Percentiles rank a stretch among this genome's conserved stretches.
These are phyloP conservation scores for Microcebus ravelobensis DNA, from an alignment of 2,113 vertebrate species.

Conservation along the genomic window DNA sequence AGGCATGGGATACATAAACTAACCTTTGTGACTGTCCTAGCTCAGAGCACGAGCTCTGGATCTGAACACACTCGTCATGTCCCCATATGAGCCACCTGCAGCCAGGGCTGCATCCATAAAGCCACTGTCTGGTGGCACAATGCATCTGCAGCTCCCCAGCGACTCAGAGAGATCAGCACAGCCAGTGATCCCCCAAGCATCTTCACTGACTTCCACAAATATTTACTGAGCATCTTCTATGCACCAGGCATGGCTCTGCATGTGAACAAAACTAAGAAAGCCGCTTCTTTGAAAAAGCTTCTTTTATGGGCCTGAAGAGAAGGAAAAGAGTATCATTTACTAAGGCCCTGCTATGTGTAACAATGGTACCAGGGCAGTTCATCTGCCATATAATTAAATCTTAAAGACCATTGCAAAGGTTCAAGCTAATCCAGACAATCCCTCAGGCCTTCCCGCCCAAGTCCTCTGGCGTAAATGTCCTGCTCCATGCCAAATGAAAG, in stretches of 20 bases:
- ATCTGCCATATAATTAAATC: neutral
- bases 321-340: neutral
- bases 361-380: too few species aligned
- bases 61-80: neutral
- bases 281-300: neutral
- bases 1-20: neutral
- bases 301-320: neutral
- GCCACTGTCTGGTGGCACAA: neutral
- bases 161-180: neutral
- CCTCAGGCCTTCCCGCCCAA: neutral
- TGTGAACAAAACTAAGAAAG: neutral
- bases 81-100: rapidly evolving
- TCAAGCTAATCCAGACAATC: neutral
- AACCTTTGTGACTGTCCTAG: neutral
- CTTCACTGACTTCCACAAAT: neutral
- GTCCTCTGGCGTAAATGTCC: neutral
- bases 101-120: neutral
- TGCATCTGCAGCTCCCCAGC: neutral
- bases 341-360: too few species aligned
- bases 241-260: neutral
- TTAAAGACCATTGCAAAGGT: neutral
- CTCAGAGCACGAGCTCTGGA: neutral
- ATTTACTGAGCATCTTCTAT: neutral
- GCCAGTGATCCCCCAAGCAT: neutral
- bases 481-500: neutral